Base-by-base conservation (phyloP, 2,113 vertebrate species). In the Pyrgilauda ruficollis region DNA sequence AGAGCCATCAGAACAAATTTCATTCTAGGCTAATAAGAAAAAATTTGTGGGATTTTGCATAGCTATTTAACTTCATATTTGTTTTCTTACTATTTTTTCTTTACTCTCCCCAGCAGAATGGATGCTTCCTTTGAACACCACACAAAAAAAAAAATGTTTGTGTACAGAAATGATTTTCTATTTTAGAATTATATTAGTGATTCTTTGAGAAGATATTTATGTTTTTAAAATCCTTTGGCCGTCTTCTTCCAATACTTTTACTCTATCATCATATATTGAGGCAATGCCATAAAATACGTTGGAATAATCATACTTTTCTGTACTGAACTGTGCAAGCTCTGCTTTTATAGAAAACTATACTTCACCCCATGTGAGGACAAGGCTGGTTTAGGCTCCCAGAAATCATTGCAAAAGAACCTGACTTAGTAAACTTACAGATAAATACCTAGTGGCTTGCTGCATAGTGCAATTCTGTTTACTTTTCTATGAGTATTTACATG, bases 51-150 rank as follows among this genome's bases (percentile, higher is more conserved):
- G 28, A 15, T 62, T 83, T 77, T 72, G 5, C 2, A 9, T 10
- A 16, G 7, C 0, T 56, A 13, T 46, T 82, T 85, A 7, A 19
- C 5, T 52, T 69, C 13, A 3, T 15, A 1, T 26, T n/a, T 1
- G 26, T 49, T 72, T 43, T 23, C 17, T 69, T 62, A 26, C 3
- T 35, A 31, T 13, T 81, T 79, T 63, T 67, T 20, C n/a, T 31
- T 73, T 55, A 30, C 2, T 63, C 3, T 68, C 11, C 8, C 12
- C 21, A 69, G 8, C 7, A 69, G 55, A 66, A 83, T 26, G 76
- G 1, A 8, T 30, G 6, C 47, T 13, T 14, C 1, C 7, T 76
- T 76, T 52, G 24, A 86, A 39, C 10, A 23, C 2, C 8, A 28
- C 15, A 56, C 16, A 72, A 35, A 84, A 84, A 84, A 84, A 37